A percentile compares a stretch with the other conserved stretches of the same genome.
phyloP scores from a whole-genome alignment of 1,140 invertebrate species.

The Ylistrum balloti region DNA sequence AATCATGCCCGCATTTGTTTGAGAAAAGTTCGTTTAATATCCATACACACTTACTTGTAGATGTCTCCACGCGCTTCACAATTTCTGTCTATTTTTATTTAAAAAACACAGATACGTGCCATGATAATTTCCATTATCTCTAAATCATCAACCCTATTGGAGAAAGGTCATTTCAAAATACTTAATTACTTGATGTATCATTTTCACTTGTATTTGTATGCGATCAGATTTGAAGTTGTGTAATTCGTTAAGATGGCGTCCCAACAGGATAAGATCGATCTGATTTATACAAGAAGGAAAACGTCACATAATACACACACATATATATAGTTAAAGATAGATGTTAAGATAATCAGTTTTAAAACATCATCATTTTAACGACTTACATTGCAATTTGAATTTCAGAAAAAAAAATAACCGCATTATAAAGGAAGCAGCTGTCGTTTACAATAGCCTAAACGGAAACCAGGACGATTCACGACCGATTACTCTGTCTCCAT shows the following conservation, averaged over 20 bases:
- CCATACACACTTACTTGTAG: not conserved
- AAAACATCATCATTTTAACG: not conserved
- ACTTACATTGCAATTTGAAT: not conserved
- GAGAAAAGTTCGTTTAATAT: not conserved
- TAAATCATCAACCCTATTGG: not conserved
- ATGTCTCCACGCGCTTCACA: not conserved
- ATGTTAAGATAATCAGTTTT: conserved; percentile 24
- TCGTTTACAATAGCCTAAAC: not conserved
- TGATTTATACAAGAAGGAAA: not conserved
- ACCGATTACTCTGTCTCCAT: not conserved
- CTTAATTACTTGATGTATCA: not conserved
- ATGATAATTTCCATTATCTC: not conserved
- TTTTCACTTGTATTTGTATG: not conserved
- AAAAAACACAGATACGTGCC: not conserved
- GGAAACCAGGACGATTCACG: conserved; percentile 8
- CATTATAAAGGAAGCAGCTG: conserved; percentile 22
- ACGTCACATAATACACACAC: not conserved
- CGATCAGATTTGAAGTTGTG: not conserved
- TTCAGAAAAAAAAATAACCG: conserved; percentile 13
- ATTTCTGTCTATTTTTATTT: not conserved
- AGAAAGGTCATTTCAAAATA: not conserved
- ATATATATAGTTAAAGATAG: not conserved
- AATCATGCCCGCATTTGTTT: not conserved
- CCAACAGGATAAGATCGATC: not conserved
- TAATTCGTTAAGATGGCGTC: not conserved